Evolutionary conservation across 2,888 invertebrate genomes (phyloP).

Genomic region (Drosophila acutilabella): DNA sequence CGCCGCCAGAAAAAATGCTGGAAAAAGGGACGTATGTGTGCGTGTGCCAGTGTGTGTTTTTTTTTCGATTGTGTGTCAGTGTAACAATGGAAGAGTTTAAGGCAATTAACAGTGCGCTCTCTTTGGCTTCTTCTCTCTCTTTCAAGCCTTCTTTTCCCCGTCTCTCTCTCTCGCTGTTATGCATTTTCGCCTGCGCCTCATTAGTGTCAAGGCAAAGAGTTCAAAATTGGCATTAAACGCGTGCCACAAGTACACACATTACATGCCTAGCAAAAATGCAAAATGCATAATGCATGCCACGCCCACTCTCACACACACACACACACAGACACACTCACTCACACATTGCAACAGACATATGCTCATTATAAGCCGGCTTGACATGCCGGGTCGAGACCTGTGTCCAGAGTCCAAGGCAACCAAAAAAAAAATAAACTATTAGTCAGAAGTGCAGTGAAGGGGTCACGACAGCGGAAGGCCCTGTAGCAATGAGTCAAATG

Average conservation of each 20-base stretch:
- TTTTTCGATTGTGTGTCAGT: constrained; percentile 78
- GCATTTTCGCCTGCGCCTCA: constrained; percentile 51
- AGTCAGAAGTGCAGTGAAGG: neutral
- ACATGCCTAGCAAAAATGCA: constrained; percentile 28
- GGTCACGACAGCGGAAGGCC: neutral
- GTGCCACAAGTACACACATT: constrained; percentile 59
- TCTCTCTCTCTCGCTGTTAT: neutral
- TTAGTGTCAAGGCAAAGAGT: constrained; percentile 75
- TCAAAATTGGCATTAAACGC: constrained; percentile 74
- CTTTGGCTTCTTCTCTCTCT: neutral
- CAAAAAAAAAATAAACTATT: neutral
- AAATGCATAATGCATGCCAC: constrained; percentile 57
- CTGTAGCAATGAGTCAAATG: neutral
- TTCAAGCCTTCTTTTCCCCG: neutral
- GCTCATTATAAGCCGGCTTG: constrained; percentile 50
- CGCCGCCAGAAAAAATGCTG: constrained; percentile 64
- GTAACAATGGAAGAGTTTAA: constrained; percentile 82
- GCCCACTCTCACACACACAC: constrained; percentile 41
- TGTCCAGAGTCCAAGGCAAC: constrained; percentile 54
- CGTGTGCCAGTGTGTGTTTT: neutral
- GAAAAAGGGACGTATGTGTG: constrained; percentile 41
- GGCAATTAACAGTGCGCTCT: constrained; percentile 57
- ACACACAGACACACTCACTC: constrained; percentile 18
- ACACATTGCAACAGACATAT: constrained; percentile 11
- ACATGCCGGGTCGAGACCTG: constrained; percentile 57